These are phyloP conservation scores for Phyllotreta cruciferae DNA, from an alignment of 2,888 invertebrate species.

Conservation along the genomic window DNA sequence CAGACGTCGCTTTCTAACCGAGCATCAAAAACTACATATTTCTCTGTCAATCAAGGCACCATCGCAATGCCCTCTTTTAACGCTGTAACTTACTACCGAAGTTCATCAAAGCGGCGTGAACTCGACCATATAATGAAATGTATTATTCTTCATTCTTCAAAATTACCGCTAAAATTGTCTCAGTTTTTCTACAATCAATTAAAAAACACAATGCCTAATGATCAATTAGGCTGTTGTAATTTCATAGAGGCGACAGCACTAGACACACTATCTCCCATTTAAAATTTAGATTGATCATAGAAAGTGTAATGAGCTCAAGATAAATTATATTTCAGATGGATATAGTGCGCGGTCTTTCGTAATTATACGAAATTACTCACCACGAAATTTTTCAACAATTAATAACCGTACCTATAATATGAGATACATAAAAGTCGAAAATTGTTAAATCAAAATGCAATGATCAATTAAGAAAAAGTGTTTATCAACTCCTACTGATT, in stretches of 20 bases:
- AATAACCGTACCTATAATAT: no score
- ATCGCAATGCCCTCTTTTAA: slow-evolving; percentile 45
- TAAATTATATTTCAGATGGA: slow-evolving; percentile 10
- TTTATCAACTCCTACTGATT: no score
- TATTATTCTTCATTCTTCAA: slow-evolving; percentile 50
- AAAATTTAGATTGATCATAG: slow-evolving; percentile 29
- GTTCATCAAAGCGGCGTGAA: slow-evolving; percentile 50
- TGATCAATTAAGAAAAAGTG: no score
- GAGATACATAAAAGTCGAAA: no score
- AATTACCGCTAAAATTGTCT: slow-evolving; percentile 55
- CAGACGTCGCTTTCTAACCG: no score
- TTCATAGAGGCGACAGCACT: slow-evolving; percentile 41
- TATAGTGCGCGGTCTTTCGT: slow-evolving; percentile 6
- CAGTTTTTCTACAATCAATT: slow-evolving; percentile 52
- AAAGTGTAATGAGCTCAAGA: slow-evolving; percentile 17
- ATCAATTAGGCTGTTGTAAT: slow-evolving; percentile 48
- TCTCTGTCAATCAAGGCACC: neutral
- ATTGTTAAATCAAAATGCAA: no score
- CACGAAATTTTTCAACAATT: neutral
- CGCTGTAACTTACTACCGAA: slow-evolving; percentile 48
- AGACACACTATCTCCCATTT: slow-evolving; percentile 32
- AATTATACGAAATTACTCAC: neutral
- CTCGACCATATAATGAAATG: slow-evolving; percentile 54
- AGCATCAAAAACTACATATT: neutral
- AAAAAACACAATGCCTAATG: slow-evolving; percentile 51